Conservation (phyloP, 2,888 invertebrate genomes). For the Ormyrus nitidulus region DNA sequence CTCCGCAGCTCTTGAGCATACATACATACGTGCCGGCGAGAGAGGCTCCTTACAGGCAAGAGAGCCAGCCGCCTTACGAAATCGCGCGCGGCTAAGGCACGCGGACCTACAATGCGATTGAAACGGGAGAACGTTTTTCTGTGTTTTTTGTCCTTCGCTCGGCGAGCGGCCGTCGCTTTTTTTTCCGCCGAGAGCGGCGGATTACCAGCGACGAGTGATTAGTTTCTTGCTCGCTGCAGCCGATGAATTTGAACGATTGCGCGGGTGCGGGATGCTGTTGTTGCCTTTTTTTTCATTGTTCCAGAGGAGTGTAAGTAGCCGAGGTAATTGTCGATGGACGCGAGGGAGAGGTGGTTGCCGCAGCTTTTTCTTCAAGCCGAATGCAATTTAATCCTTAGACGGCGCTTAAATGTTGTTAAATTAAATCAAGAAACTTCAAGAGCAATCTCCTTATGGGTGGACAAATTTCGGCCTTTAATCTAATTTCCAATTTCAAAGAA, state of each 20-base stretch:
- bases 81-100: background rate
- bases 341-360: background rate
- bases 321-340: background rate
- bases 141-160: background rate
- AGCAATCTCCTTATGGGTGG: no score
- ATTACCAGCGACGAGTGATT: background rate
- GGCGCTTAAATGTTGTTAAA: no score
- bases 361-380: background rate
- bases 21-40: background rate
- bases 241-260: constrained; percentile 13
- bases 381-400: no score
- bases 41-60: background rate
- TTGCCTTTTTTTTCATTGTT: background rate
- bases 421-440: no score
- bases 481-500: background rate
- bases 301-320: background rate
- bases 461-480: no score
- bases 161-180: background rate
- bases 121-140: background rate
- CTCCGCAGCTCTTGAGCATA: background rate
- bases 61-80: constrained; percentile 13
- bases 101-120: constrained; percentile 36
- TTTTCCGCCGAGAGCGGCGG: background rate
- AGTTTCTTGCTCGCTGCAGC: background rate
- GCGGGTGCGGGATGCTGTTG: background rate